These are phyloP conservation scores for Gymnobelideus leadbeateri DNA, from an alignment of 2,113 vertebrate species.

Conservation along the genomic window DNA sequence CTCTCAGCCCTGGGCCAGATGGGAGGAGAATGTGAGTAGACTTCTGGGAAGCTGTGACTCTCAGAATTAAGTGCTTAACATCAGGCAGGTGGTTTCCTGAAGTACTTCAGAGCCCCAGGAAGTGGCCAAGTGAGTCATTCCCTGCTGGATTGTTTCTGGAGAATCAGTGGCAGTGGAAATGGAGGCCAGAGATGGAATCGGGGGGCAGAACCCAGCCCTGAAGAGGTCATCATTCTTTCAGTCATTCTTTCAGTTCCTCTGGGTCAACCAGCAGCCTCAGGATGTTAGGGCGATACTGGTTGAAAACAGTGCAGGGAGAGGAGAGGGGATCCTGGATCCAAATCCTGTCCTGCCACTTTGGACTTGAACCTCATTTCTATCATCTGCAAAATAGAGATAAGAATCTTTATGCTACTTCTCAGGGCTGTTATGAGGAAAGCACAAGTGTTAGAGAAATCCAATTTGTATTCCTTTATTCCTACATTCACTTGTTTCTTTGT, in stretches of 20 bases:
- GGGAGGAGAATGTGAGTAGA: background rate
- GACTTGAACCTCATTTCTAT: background rate
- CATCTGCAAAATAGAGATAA: background rate
- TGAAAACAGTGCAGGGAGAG: background rate
- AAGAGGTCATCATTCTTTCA: background rate
- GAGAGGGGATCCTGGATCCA: background rate
- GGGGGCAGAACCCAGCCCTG: background rate
- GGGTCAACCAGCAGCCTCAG: background rate
- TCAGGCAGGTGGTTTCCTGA: background rate
- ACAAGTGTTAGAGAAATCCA: background rate
- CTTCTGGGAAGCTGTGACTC: slow-evolving; percentile 2
- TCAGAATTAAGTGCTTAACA: background rate
- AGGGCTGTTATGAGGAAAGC: background rate
- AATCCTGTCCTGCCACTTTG: background rate
- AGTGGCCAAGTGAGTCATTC: background rate
- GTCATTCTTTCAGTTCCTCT: background rate
- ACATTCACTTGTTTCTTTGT: background rate
- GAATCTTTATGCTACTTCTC: background rate
- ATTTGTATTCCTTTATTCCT: background rate
- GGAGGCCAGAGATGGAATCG: background rate
- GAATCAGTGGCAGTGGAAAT: background rate
- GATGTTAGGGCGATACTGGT: background rate
- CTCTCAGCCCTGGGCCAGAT: background rate
- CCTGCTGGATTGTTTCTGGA: background rate
- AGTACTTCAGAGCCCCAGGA: background rate